These are phyloP conservation scores for Carollia perspicillata DNA, from an alignment of 2,113 vertebrate genomes.

Conservation along the genomic window DNA sequence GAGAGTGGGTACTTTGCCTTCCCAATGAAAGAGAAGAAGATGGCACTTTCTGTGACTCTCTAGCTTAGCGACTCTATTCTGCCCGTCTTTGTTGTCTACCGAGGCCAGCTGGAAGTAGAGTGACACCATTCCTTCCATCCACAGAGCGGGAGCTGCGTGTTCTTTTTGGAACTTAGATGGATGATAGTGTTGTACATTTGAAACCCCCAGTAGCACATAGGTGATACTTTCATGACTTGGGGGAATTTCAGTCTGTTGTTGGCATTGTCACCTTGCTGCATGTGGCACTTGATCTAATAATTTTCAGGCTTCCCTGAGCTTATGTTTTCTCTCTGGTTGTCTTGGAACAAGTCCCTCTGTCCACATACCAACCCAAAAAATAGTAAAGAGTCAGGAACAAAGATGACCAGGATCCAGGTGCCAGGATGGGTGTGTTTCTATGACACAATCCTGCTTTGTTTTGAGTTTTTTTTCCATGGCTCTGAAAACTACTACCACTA, in stretches of 20 bases:
- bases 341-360: not conserved
- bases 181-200: not conserved
- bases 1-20: not conserved
- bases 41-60: fast-evolving
- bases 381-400: not conserved
- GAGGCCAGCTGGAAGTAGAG: not conserved
- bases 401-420: not conserved
- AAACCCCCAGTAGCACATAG: too few species aligned
- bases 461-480: not conserved
- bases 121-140: not conserved
- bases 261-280: not conserved
- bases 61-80: not conserved
- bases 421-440: not conserved
- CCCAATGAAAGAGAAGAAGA: not conserved
- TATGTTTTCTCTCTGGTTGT: constrained; percentile 2
- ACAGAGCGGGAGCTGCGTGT: not conserved
- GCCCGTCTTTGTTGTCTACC: not conserved
- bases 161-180: not conserved
- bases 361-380: not conserved
- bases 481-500: not conserved
- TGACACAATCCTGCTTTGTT: not conserved
- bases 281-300: not conserved
- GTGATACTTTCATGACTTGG: not conserved
- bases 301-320: not conserved
- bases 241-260: not conserved